A percentile compares a stretch with the other conserved stretches of the same genome.
Evolutionary conservation across 53 echinoderm and acorn worm genomes (phyloP).

Genomic region (Actinopyga echinites): DNA sequence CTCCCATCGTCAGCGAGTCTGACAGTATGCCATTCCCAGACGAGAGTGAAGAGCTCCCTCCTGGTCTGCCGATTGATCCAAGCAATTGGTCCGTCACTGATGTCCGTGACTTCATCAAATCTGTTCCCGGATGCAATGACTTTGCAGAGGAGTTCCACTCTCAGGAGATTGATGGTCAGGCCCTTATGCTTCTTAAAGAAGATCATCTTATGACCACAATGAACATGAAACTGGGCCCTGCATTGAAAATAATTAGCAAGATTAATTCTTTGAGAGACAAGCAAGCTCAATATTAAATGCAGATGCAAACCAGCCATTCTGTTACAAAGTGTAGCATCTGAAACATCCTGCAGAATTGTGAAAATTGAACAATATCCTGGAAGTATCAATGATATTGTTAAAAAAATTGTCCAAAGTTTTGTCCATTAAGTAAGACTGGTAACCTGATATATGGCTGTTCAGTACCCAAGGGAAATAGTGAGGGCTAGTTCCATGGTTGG

Average conservation of each 20-base stretch:
- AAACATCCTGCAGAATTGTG: too few species aligned
- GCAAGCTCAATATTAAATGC: not conserved
- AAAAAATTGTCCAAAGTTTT: too few species aligned
- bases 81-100: slow-evolving; percentile 81
- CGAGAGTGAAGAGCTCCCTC: slow-evolving; percentile 69
- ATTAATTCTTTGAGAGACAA: slow-evolving; percentile 81
- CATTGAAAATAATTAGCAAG: slow-evolving; percentile 86
- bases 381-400: too few species aligned
- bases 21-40: slow-evolving; percentile 78
- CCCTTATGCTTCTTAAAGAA: slow-evolving; percentile 94
- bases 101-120: slow-evolving; percentile 82
- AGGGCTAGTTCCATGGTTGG: too few species aligned
- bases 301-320: too few species aligned
- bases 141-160: slow-evolving; percentile 92
- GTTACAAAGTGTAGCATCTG: too few species aligned
- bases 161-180: slow-evolving; percentile 98
- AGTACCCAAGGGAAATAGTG: too few species aligned
- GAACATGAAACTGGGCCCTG: slow-evolving; percentile 98
- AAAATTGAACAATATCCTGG: too few species aligned
- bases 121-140: slow-evolving; percentile 84
- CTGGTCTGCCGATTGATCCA: slow-evolving; percentile 65
- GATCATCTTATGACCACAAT: slow-evolving; percentile 97
- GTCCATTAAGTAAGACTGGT: too few species aligned
- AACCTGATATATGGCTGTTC: too few species aligned
- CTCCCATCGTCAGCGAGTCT: slow-evolving; percentile 59